Evolutionary conservation across 2,888 invertebrate species (phyloP).

Genomic region (Spialia ferax): DNA sequence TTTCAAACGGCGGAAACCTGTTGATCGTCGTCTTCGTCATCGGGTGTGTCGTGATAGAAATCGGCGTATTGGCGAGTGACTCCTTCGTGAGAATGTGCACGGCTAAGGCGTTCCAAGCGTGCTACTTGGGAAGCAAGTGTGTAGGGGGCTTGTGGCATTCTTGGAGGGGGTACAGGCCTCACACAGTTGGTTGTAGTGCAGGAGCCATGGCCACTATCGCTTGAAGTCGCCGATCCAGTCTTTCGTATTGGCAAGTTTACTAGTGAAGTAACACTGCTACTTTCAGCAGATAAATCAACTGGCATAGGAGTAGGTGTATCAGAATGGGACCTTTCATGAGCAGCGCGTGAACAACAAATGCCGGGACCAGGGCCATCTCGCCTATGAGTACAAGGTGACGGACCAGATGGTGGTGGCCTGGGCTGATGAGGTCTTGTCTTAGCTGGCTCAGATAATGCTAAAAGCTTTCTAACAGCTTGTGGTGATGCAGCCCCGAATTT

Average conservation of each 20-base stretch:
- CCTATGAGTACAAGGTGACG: slow-evolving; percentile 89
- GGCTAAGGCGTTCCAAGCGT: slow-evolving; percentile 92
- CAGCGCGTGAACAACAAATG: slow-evolving; percentile 85
- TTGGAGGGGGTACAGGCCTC: slow-evolving; percentile 90
- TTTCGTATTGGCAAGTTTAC: slow-evolving; percentile 96
- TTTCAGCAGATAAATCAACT: slow-evolving; percentile 97
- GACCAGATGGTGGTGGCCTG: slow-evolving; percentile 88
- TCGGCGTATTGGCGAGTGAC: slow-evolving; percentile 88
- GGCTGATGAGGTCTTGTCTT: slow-evolving; percentile 96
- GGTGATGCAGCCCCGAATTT: slow-evolving; percentile 97
- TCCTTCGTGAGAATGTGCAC: slow-evolving; percentile 95
- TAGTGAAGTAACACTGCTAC: slow-evolving; percentile 97
- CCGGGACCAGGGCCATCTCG: slow-evolving; percentile 86
- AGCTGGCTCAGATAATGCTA: slow-evolving; percentile 95
- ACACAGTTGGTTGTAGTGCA: slow-evolving; percentile 81
- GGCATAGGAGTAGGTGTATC: slow-evolving; percentile 95
- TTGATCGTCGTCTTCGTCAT: slow-evolving; percentile 84
- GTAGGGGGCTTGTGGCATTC: slow-evolving; percentile 93
- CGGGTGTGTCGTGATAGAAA: slow-evolving; percentile 87
- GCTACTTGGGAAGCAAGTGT: slow-evolving; percentile 95
- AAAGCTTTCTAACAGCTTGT: slow-evolving; percentile 97
- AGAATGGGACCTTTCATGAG: slow-evolving; percentile 96
- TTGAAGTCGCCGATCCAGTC: slow-evolving; percentile 96
- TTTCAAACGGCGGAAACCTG: slow-evolving; percentile 83
- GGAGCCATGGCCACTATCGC: slow-evolving; percentile 96